A percentile compares a stretch with the other conserved stretches of the same genome.
Conservation (phyloP, 2,797 vertebrate genomes). For the Pseudomugil tenellus region DNA sequence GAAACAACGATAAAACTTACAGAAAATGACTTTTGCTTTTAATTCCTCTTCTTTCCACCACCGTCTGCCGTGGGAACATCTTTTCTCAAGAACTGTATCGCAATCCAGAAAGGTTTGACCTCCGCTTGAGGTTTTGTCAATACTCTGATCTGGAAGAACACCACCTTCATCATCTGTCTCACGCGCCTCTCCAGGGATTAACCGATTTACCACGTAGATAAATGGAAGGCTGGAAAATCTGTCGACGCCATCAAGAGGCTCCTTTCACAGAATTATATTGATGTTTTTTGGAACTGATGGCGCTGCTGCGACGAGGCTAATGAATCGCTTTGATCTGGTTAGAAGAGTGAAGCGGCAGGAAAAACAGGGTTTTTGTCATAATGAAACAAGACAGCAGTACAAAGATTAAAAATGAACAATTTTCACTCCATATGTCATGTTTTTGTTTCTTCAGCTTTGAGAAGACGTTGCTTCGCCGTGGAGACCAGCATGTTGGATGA, state of each 20-base stretch:
- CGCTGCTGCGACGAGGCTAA: constrained; percentile 44
- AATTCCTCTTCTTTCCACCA: not conserved
- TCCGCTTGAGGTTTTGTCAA: constrained; percentile 44
- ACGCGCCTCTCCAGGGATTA: constrained; percentile 32
- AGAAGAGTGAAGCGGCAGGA: constrained; percentile 38
- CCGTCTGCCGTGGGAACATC: not conserved
- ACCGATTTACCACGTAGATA: constrained; percentile 42
- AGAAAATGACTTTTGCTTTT: too few species aligned
- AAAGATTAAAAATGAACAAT: not conserved
- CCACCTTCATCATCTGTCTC: constrained; percentile 40
- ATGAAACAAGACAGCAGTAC: constrained; percentile 19
- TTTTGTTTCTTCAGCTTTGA: constrained; percentile 11
- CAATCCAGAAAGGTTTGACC: constrained; percentile 46
- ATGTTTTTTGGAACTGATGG: constrained; percentile 51
- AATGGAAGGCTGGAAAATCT: constrained; percentile 15
- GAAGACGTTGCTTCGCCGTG: constrained; percentile 10
- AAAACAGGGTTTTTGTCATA: constrained; percentile 10
- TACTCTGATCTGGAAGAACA: constrained; percentile 42
- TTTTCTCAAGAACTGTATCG: constrained; percentile 11
- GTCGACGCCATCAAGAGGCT: constrained; percentile 40
- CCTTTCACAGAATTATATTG: constrained; percentile 49
- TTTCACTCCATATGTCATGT: not conserved
- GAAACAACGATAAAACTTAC: too few species aligned
- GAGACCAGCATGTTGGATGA: not conserved
- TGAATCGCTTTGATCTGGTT: constrained; percentile 53